Evolutionary conservation across 2,113 vertebrate species (phyloP), one percentile per base, ranked within the genome.

Genomic region (Oostethus manadensis): DNA sequence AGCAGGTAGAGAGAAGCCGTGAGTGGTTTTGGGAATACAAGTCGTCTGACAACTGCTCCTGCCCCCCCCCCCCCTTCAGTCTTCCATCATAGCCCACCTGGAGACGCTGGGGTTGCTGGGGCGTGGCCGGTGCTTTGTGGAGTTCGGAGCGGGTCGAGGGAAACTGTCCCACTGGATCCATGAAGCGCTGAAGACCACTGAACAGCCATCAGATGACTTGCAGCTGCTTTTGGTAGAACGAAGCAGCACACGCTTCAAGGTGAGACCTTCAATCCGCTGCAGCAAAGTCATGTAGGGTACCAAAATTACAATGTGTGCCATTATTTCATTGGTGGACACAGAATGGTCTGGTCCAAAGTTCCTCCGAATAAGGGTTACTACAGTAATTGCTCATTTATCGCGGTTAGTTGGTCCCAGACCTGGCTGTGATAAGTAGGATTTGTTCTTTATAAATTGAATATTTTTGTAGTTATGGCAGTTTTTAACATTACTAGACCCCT

Each of bases 151-250:
- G 5, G 97, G 97, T 16, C 90, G 92, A 70, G 97, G 97, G 58
- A 97, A 94, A 82, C 89, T 99, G 51, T 98, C 97, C 51, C 95
- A 98, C 4, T 99, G 97, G 97, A 92, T 99, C 70, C 92, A 93
- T 35, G 73, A 87, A 71, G 95, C 95, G 53, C 83, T 94, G 70
- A 90, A 91, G 83, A 88, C 86, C 29, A 58, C 53, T 9, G 70
- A 90, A 54, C 16, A 20, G 29, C 82, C 90, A 56, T 80, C 89
- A 73, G 75, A 92, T 22, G 85, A 90, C 14, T 92, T 84, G 13
- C 80, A 94, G 68, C 92, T 98, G 84, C 84, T 98, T 73, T 89
- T 99, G 56, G 94, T 99, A 73, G 96, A 99, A 82, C 92, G 95
- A 66, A 89, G 88, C 76, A 92, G 91, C 60, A 94, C 94, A 26